A percentile compares a stretch with the other conserved stretches of the same genome.
These are phyloP conservation scores for Mormyrops attenuatus DNA, from an alignment of 2,797 vertebrate species.

Conservation along the genomic window DNA sequence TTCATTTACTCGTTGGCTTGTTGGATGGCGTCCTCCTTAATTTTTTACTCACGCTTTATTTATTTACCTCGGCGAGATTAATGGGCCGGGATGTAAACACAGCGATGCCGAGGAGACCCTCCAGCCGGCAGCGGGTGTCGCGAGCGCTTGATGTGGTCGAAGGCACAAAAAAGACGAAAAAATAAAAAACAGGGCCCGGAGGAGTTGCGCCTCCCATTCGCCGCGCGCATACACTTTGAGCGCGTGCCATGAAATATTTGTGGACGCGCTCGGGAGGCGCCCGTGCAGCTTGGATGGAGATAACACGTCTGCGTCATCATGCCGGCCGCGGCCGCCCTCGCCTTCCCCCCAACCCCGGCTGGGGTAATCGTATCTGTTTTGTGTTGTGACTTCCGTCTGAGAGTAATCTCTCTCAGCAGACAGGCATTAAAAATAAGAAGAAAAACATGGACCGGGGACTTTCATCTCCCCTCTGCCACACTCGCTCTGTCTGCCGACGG, in stretches of 20 bases:
- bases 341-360: constrained; percentile 49
- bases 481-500: constrained; percentile 15
- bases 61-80: constrained; percentile 19
- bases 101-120: background rate
- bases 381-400: constrained; percentile 54
- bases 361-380: constrained; percentile 52
- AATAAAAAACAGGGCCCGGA: constrained; percentile 31
- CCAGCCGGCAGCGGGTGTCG: constrained; percentile 45
- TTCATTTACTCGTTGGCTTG: background rate
- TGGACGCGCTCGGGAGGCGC: constrained; percentile 58
- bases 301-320: constrained; percentile 56
- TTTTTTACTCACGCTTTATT: constrained; percentile 21
- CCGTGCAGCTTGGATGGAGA: constrained; percentile 66
- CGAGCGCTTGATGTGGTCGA: constrained; percentile 39
- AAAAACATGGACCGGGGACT: constrained; percentile 29
- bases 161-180: constrained; percentile 14
- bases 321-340: constrained; percentile 48
- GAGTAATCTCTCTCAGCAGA: constrained; percentile 41
- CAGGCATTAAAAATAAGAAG: constrained; percentile 33
- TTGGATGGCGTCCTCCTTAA: background rate
- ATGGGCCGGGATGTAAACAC: constrained; percentile 20
- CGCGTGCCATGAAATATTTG: constrained; percentile 60
- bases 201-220: constrained; percentile 44
- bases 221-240: constrained; percentile 56
- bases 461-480: constrained; percentile 25